Evolutionary conservation across 2,113 vertebrate genomes (phyloP).

Genomic region (Crotalus tigris): DNA sequence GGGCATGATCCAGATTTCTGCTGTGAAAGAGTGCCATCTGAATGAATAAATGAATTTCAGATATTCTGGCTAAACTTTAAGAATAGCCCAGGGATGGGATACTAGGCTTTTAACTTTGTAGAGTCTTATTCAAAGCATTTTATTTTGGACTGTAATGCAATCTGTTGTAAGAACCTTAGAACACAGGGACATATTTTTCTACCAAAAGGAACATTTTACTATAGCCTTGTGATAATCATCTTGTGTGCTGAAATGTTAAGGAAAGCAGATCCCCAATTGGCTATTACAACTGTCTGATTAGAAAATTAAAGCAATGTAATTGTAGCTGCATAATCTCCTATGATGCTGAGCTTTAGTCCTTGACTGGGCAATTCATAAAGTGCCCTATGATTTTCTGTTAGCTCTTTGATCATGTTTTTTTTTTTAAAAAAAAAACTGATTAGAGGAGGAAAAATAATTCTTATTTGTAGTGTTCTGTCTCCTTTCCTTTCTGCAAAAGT

Average conservation of each 20-base stretch:
- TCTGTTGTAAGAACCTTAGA: not conserved
- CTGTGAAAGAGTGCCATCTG: not conserved
- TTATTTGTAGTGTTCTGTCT: not conserved
- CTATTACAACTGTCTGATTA: conserved; percentile 14
- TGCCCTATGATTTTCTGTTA: not conserved
- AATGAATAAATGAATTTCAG: not conserved
- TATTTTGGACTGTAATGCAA: not conserved
- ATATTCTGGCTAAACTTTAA: not conserved
- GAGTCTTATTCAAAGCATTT: not conserved
- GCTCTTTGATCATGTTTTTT: not conserved
- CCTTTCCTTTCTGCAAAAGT: not conserved
- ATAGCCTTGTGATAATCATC: not conserved
- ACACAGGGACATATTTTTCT: not conserved
- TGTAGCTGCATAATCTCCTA: not conserved
- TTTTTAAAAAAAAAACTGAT: not conserved
- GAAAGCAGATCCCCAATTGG: conserved; percentile 19
- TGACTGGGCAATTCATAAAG: conserved; percentile 10
- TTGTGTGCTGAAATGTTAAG: not conserved
- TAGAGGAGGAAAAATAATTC: not conserved
- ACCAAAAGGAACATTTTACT: not conserved
- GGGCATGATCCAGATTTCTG: not conserved
- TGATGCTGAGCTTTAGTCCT: not conserved
- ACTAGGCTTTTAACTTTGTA: not conserved
- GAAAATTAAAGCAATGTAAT: conserved; percentile 5
- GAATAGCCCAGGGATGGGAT: too few species aligned